Percentiles rank a stretch among this genome's conserved stretches.
These are phyloP conservation scores for Baccha elongata DNA, from an alignment of 2,888 invertebrate species.

Conservation along the genomic window DNA sequence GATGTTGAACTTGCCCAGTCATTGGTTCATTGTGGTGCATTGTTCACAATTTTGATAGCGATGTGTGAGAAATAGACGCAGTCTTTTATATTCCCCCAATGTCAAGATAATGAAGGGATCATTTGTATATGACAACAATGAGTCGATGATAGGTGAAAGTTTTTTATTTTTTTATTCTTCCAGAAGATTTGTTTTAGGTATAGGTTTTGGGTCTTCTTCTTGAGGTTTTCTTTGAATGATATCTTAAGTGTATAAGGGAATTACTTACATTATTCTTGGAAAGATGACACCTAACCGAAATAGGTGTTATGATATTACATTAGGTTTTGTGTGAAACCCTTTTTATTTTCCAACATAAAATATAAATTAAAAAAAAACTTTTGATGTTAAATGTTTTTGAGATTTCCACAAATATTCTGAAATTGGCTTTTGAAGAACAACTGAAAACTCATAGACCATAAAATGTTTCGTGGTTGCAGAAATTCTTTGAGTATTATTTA, in stretches of 20 bases:
- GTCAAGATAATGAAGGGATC: slow-evolving; percentile 57
- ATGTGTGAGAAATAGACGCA: slow-evolving; percentile 37
- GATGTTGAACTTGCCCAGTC: slow-evolving; percentile 53
- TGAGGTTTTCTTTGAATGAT: not conserved
- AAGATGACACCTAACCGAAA: slow-evolving; percentile 15
- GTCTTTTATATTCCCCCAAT: slow-evolving; percentile 14
- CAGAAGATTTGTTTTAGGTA: not conserved
- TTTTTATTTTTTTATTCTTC: slow-evolving; percentile 8
- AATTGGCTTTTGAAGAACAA: slow-evolving; percentile 1
- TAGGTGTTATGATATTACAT: not conserved
- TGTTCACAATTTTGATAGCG: slow-evolving; percentile 28
- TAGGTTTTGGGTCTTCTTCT: not conserved
- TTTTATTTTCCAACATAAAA: not conserved
- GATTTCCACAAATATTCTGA: not conserved
- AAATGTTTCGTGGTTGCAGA: no score
- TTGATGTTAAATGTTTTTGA: not conserved
- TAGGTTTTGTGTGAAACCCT: slow-evolving; percentile 14
- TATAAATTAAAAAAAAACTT: not conserved
- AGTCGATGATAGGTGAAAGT: slow-evolving; percentile 71
- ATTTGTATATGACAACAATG: slow-evolving; percentile 42
- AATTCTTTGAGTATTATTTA: no score
- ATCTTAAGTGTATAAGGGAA: not conserved
- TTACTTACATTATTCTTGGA: slow-evolving; percentile 7
- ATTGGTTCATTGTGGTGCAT: slow-evolving; percentile 59
- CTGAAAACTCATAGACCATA: not conserved